phyloP scores from a whole-genome alignment of 2,888 invertebrate genomes.

The Rotaria macrura region DNA sequence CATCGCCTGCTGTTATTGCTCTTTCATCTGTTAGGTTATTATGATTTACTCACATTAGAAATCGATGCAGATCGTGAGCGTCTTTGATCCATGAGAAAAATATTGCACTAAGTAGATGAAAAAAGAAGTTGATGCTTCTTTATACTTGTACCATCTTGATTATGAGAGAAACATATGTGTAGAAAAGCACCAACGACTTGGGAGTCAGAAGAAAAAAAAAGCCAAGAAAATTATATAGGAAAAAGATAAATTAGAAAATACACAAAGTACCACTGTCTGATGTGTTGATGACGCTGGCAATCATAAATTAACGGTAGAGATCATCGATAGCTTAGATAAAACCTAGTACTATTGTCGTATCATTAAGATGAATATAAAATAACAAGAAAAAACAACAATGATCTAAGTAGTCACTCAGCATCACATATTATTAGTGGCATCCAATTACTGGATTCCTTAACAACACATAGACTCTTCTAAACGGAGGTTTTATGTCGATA shows the following conservation, averaged over 20 bases:
- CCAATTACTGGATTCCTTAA: background rate
- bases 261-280: background rate
- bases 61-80: background rate
- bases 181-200: background rate
- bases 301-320: background rate
- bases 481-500: background rate
- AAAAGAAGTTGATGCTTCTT: background rate
- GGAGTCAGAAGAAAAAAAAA: background rate
- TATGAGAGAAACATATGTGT: background rate
- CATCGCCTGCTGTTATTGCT: background rate
- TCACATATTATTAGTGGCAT: background rate
- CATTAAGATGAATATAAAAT: background rate
- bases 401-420: background rate
- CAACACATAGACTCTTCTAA: background rate
- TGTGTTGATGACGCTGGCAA: background rate
- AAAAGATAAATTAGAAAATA: background rate
- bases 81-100: background rate
- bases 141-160: background rate
- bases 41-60: background rate
- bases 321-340: background rate
- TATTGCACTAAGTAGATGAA: background rate
- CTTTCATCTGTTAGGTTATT: background rate
- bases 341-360: background rate
- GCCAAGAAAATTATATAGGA: background rate
- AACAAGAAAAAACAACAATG: background rate